phyloP scores from a whole-genome alignment of 2,797 vertebrate genomes.

The Sphaeramia orbicularis region DNA sequence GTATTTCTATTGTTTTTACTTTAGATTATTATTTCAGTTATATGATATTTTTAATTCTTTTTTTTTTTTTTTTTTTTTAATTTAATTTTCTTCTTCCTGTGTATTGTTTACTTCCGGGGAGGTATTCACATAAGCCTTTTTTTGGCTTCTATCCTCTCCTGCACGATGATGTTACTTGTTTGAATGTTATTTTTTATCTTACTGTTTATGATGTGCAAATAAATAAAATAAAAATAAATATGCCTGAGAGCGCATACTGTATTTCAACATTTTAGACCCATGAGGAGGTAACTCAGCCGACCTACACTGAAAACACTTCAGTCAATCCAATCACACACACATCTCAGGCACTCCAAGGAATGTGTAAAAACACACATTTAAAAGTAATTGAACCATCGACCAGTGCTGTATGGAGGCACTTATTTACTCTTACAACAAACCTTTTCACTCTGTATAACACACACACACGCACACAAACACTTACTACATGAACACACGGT shows the following conservation, averaged over 20 bases:
- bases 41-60: no score
- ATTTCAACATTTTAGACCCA: not conserved
- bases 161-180: no score
- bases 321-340: not conserved
- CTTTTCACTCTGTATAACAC: constrained; percentile 27
- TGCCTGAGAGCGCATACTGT: constrained; percentile 9
- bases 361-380: constrained; percentile 48
- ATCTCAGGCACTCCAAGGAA: constrained; percentile 16
- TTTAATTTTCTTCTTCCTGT: no score
- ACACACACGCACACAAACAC: constrained; percentile 10
- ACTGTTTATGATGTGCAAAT: no score
- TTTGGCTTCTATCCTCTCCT: no score
- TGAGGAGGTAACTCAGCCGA: not conserved
- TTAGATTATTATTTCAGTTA: no score
- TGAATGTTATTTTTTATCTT: no score
- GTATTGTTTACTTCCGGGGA: no score
- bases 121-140: no score
- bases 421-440: constrained; percentile 58
- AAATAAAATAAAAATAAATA: no score
- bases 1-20: no score
- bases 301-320: constrained; percentile 11
- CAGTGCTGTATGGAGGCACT: constrained; percentile 40
- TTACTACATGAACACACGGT: constrained; percentile 9
- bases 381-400: constrained; percentile 63
- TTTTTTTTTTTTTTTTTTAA: no score